Evolutionary conservation across 2,113 vertebrate genomes (phyloP), one percentile per base, ranked within the genome.

Genomic region (Prionailurus bengalensis): DNA sequence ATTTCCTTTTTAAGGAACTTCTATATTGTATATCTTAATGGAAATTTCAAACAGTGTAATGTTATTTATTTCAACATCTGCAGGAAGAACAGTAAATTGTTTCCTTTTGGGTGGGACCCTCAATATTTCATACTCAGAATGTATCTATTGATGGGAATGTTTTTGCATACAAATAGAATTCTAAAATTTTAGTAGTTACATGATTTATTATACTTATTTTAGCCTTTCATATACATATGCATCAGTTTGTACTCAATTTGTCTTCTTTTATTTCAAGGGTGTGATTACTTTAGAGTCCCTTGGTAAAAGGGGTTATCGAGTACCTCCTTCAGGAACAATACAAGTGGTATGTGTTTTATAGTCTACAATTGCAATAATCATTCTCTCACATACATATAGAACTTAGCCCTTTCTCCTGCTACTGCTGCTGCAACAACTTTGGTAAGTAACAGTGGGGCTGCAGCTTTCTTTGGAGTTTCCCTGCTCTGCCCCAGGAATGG

Each of bases 281-380:
- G 99, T 99, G 94, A 99, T 99, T 99, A 99, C 99, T 99, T 99
- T 99, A 99, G 99, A 99, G 99, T 99, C 99, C 98, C 99, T 99
- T 98, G 99, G 99, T 92, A 99, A 99, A 99, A 99, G 99, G 99
- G 99, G 99, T 98, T 99, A 99, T 97, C 99, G 99, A 95, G 99
- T 99, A 99, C 99, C 99, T 99, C 99, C 99, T 99, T 99, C 99
- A 99, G 99, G 99, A 99, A 99, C 99, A 98, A 99, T 99, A 99
- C 99, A 99, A 99, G 99, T 99, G 99, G 99, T 99, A 98, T 92
- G 99, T 99, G 98, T 98, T 98, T 97, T 97, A 91, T 98, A 97
- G 96, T 33, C 95, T 98, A 98, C 96, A 98, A 95, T 98, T 98
- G 96, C 97, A 97, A 97, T 98, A 97, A 98, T 97, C 97, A 97